Percentiles rank a stretch among this genome's conserved stretches.
Conservation (phyloP, 2,888 invertebrate species). For the Liposcelis brunnea region DNA sequence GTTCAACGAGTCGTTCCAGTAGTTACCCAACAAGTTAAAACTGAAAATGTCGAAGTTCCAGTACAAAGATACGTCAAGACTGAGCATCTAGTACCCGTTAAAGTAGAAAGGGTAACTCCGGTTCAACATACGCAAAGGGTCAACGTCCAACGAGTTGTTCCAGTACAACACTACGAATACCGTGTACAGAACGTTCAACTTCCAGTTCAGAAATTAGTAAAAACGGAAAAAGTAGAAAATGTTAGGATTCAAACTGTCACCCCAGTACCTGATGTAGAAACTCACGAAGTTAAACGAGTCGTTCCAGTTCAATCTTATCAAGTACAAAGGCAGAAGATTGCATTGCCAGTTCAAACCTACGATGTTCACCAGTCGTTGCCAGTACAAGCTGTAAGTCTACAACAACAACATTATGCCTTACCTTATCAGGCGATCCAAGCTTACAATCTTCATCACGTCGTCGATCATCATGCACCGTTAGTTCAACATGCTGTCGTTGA, state of each 20-base stretch:
- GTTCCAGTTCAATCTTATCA: constrained; percentile 6
- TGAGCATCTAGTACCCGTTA: background rate
- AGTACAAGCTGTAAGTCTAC: background rate
- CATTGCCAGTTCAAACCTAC: constrained; percentile 1
- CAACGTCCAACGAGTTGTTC: constrained; percentile 1
- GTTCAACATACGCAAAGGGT: constrained; percentile 3
- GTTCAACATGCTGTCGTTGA: background rate
- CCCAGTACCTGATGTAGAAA: constrained; percentile 7
- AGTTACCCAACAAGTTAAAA: constrained; percentile 6
- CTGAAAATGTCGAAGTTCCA: constrained; percentile 4
- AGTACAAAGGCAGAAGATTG: constrained; percentile 3
- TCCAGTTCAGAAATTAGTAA: constrained; percentile 4
- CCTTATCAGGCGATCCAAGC: background rate
- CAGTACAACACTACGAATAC: constrained; percentile 6
- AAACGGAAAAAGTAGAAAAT: background rate
- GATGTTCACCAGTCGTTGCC: background rate
- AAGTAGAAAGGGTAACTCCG: constrained; percentile 2
- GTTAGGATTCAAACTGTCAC: constrained; percentile 2
- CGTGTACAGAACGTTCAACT: constrained; percentile 4
- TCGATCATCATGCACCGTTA: background rate
- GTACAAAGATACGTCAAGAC: constrained; percentile 4
- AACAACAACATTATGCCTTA: background rate
- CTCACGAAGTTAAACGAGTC: constrained; percentile 5
- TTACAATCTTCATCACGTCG: background rate
- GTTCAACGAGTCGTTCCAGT: constrained; percentile 4